phyloP scores from a whole-genome alignment of 2,797 vertebrate genomes.

The Spinus pinus region DNA sequence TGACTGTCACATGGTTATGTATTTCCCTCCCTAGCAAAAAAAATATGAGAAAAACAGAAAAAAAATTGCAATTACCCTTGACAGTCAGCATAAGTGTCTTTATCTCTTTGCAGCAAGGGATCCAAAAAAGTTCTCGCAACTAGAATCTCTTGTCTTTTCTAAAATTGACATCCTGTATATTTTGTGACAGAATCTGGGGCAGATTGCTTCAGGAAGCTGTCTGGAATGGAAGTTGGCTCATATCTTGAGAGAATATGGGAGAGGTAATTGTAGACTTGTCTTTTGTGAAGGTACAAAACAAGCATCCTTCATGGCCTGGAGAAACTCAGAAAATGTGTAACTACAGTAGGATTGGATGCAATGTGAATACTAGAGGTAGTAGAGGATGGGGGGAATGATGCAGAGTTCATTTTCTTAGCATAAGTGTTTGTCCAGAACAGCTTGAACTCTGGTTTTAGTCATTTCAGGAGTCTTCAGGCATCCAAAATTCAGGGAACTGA shows the following conservation, averaged over 20 bases:
- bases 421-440: background rate
- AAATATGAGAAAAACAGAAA: background rate
- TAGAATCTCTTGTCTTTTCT: background rate
- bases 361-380: background rate
- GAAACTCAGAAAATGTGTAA: background rate
- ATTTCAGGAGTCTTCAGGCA: background rate
- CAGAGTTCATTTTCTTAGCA: background rate
- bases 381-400: background rate
- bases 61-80: background rate
- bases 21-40: background rate
- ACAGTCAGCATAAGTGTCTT: background rate
- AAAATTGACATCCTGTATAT: background rate
- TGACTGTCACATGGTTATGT: background rate
- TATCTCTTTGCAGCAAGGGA: background rate
- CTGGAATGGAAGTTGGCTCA: background rate
- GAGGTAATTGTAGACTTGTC: background rate
- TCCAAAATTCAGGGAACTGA: background rate
- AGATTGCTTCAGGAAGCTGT: background rate
- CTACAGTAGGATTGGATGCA: background rate
- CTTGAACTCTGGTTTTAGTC: background rate
- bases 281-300: background rate
- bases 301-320: background rate
- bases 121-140: background rate
- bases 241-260: background rate
- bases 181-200: background rate